Evolutionary conservation across 2,797 vertebrate species (phyloP), one percentile per base, ranked within the genome.

Genomic region (Cephalopachus bancanus): DNA sequence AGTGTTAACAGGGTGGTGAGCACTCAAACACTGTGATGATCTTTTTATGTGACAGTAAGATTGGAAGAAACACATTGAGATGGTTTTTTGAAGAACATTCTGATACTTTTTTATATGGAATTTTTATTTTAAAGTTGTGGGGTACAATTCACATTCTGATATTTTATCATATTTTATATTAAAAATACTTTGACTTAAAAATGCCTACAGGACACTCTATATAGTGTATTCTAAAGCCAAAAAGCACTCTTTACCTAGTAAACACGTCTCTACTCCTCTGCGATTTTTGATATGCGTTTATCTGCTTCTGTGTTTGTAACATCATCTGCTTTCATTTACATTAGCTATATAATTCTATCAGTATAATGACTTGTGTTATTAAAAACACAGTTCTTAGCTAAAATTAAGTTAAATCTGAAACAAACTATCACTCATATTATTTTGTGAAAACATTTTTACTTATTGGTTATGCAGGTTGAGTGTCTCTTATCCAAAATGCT

Each of bases 321-420:
- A 28, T 88, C 71, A 75, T 85, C 90, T 59, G 51, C 3, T 91
- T 89, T 93, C 49, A 83, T 74, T 69, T 78, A 74, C 1, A 80
- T 65, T 57, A 83, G 0, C 26, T 84, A 28, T 51, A 2, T 51
- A 67, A 87, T 84, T 89, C 24, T 87, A 71, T 44, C 3, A 15
- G 17, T 37, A 80, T 5, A 55, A 2, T 81, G 26, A 87, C 62
- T 91, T 57, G 17, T 44, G 10, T 83, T 49, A 83, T 89, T 71
- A 74, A 87, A 92, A 89, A 15, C 37, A 22, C 44, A 65, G 89
- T 80, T 95, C 49, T 49, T 71, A 78, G 10, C 19, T 78, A 85
- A 84, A 88, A 78, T 26, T 60, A 84, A 79, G 20, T 83, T 76
- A 95, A 94, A 76, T 49, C 20, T 24, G 24, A 94, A 81, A 57